Conservation (phyloP, 35 echinoderm and acorn worm species). For the Diadema setosum region DNA sequence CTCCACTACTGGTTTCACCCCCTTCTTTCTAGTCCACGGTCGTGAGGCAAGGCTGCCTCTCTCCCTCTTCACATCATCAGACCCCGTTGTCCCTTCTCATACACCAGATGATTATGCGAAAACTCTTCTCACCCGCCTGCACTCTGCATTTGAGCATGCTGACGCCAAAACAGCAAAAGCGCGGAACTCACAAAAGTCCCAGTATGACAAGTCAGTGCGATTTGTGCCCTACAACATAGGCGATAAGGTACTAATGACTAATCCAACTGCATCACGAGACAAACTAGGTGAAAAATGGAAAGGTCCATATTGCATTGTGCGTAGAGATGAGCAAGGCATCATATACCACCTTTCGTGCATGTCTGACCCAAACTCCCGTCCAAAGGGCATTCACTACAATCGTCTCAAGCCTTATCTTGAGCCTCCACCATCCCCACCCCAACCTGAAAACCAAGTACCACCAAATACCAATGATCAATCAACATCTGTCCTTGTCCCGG, state of each 20-base stretch:
- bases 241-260: background rate
- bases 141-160: background rate
- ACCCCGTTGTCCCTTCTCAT: background rate
- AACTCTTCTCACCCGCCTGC: background rate
- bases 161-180: background rate
- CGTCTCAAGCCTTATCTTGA: background rate
- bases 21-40: conserved; percentile 6
- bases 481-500: too few species aligned
- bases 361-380: background rate
- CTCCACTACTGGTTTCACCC: conserved; percentile 6
- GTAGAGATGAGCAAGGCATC: background rate
- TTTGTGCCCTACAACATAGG: background rate
- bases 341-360: background rate
- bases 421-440: background rate
- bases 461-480: too few species aligned
- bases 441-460: too few species aligned
- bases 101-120: background rate
- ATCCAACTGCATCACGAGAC: background rate
- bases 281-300: conserved; percentile 20
- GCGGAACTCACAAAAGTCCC: background rate
- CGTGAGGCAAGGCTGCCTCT: background rate
- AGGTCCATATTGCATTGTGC: conserved; percentile 12
- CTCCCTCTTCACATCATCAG: background rate
- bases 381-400: conserved; percentile 25
- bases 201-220: background rate